Evolutionary conservation across 2,888 invertebrate species (phyloP).

Genomic region (Glomeris marginata): DNA sequence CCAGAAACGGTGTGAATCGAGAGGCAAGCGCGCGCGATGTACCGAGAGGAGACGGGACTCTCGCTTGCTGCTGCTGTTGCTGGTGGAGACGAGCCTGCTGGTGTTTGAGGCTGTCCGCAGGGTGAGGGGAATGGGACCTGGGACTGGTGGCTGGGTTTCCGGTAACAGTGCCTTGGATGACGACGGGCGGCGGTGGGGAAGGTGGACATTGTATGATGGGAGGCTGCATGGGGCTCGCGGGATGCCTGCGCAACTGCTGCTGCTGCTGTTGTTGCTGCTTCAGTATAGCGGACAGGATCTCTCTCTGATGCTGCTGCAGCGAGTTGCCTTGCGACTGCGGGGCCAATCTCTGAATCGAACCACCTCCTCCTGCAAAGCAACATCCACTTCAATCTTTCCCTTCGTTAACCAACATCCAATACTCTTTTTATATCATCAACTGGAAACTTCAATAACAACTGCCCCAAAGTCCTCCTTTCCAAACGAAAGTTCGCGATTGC

Average conservation of each 20-base stretch:
- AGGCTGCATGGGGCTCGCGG: conserved; percentile 10
- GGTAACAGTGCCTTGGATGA: too few relatives aligned
- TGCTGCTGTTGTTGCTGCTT: conserved; percentile 33
- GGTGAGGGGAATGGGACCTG: conserved; percentile 17
- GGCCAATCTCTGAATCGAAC: background rate
- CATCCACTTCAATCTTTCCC: too few relatives aligned
- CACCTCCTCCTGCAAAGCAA: too few relatives aligned
- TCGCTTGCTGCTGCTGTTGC: conserved; percentile 37
- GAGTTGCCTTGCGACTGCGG: background rate
- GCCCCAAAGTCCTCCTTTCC: too few relatives aligned
- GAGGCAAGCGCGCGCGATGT: too few relatives aligned
- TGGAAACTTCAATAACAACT: too few relatives aligned
- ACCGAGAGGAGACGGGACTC: conserved; percentile 44
- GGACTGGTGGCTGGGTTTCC: conserved; percentile 8
- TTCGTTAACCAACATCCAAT: too few relatives aligned
- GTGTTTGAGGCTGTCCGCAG: conserved; percentile 32
- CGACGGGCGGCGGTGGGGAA: conserved; percentile 7
- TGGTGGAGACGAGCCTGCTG: conserved; percentile 29
- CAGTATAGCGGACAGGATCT: conserved; percentile 50
- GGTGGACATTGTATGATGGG: conserved; percentile 11
- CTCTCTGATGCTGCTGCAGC: conserved; percentile 38
- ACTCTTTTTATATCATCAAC: too few relatives aligned
- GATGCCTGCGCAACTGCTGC: conserved; percentile 11
- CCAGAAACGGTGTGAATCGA: too few relatives aligned
- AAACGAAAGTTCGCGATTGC: too few relatives aligned